Evolutionary conservation across 2,113 vertebrate genomes (phyloP).

Genomic region (Macrotis lagotis): DNA sequence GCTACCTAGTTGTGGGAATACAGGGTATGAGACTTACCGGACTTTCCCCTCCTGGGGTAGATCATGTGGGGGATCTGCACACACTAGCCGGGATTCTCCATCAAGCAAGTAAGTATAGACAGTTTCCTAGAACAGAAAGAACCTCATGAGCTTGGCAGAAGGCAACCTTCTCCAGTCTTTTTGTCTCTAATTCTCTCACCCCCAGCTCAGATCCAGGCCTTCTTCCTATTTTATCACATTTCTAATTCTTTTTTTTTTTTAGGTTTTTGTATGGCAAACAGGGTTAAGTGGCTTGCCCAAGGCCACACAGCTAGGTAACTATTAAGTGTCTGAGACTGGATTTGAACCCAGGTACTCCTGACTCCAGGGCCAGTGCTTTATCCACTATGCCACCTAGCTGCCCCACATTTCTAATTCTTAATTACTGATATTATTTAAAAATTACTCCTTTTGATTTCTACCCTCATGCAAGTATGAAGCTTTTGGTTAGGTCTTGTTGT

Average conservation of each 20-base stretch:
- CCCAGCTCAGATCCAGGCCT: neutral
- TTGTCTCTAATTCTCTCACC: constrained; percentile 53
- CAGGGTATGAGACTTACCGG: constrained; percentile 76
- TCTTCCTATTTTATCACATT: neutral
- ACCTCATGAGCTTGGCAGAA: neutral
- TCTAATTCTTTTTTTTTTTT: neutral
- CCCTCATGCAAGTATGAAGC: neutral
- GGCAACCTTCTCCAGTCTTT: neutral
- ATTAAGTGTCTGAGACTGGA: too few species aligned
- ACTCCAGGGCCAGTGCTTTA: too few species aligned
- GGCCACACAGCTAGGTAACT: too few species aligned
- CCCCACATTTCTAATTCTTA: neutral
- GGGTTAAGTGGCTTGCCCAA: too few species aligned
- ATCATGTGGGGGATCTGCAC: constrained; percentile 90
- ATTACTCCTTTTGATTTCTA: neutral
- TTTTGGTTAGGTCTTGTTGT: neutral
- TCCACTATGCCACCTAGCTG: too few species aligned
- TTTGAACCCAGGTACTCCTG: too few species aligned
- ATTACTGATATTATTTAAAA: neutral
- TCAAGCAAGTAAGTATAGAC: constrained; percentile 92
- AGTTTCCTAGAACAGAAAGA: constrained; percentile 86
- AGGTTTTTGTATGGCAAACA: too few species aligned
- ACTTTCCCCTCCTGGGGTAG: constrained; percentile 88
- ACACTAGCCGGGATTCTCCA: constrained; percentile 86
- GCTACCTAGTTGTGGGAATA: neutral